Evolutionary conservation across 2,888 invertebrate genomes (phyloP), one percentile per base, ranked within the genome.

Genomic region (Copidosoma aretas): DNA sequence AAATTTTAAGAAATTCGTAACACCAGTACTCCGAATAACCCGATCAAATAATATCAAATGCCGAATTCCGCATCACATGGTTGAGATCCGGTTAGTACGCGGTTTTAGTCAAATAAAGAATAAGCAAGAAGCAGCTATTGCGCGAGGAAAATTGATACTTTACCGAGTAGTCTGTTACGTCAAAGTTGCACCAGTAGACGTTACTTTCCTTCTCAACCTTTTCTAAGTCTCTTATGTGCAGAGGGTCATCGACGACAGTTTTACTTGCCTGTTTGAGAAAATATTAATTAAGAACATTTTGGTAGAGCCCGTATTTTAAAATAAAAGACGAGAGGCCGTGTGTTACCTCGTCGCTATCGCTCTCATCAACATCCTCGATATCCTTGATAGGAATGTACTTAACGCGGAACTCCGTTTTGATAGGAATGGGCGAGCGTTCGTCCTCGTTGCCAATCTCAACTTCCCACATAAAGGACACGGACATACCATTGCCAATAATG

Each of bases 381-480:
- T 84, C 76, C 67, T 78, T 77, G 57, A 82, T 73, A 22, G 81
- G 76, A 66, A 86, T 84, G 79, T 91, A 92, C 77, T 88, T 85
- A 8, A 90, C 84, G 54, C 85, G 85, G 80, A 92, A 92, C 75
- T 89, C 88, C 43, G 89, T 87, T 82, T 89, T 89, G 5, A 90
- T 79, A 77, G 86, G 78, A 76, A 84, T 70, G 76, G 76, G 77
- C 22, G 84, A 68, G 79, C 86, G 73, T 76, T 84, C 72, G 76
- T 85, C 72, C 70, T 77, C 78, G 74, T 82, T 56, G 71, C 81
- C 82, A 59, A 83, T 79, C 70, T 85, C 80, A 49, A 85, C 84
- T 82, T 95, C 93, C 92, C 95, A 96, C 86, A 95, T 88, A 80
- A 91, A 94, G 0, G 93, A 92, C 0, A 91, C 91, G 63, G 89